Percentiles rank a stretch among this genome's conserved stretches.
These are phyloP conservation scores for Pelosia muscerda DNA, from an alignment of 2,888 invertebrate genomes.

Conservation along the genomic window DNA sequence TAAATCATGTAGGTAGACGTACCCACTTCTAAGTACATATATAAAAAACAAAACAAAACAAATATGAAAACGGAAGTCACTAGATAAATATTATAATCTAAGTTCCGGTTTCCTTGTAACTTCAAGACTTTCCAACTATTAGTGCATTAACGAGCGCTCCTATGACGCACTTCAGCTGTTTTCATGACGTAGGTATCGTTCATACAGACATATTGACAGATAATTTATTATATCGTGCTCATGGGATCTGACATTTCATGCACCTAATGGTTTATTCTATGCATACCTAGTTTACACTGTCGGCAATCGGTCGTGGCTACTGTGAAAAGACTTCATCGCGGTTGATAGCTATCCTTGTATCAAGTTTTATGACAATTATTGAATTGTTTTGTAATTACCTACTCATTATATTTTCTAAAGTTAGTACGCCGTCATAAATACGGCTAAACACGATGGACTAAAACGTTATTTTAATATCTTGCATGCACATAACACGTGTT, in stretches of 20 bases:
- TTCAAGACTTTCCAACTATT: background rate
- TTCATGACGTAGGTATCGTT: background rate
- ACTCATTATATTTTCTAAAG: no score
- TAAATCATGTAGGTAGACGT: no score
- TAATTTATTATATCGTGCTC: conserved; percentile 48
- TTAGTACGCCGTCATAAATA: no score
- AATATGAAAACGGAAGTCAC: background rate
- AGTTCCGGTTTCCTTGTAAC: background rate
- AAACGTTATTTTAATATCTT: no score
- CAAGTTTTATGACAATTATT: no score
- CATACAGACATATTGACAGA: conserved; percentile 33
- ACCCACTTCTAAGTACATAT: no score
- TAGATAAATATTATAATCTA: background rate
- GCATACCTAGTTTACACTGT: conserved; percentile 9
- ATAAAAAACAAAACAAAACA: no score
- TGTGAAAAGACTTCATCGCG: background rate
- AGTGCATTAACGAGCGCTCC: background rate
- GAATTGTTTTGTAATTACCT: no score
- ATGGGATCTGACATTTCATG: conserved; percentile 46
- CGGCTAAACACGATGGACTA: no score
- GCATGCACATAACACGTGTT: no score
- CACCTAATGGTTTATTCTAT: conserved; percentile 26
- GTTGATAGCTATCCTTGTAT: no score
- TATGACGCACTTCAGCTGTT: conserved; percentile 16
- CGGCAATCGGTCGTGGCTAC: background rate